Evolutionary conservation across 2,797 vertebrate genomes (phyloP), one percentile per base, ranked within the genome.

Genomic region (Smutsia temminckii): DNA sequence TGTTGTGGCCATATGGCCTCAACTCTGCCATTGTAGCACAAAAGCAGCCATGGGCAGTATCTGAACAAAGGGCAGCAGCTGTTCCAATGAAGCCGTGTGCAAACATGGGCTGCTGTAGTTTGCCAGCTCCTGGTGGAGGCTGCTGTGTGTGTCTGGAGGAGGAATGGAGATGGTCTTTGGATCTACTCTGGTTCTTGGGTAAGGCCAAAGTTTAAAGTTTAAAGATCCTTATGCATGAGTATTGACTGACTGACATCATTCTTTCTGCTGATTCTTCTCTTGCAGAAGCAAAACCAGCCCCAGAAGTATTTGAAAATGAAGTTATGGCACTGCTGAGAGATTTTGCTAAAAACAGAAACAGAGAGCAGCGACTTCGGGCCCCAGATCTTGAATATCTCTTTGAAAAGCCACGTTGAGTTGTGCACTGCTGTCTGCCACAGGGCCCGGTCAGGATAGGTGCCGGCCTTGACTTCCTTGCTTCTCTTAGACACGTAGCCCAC

Each of bases 241-340:
- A 32, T 0, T 64, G 69, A 18, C 34, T 34, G 29, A n/a, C 63
- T 49, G 69, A 61, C 34, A 7, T 85, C 29, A 93, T 88, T 81
- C 37, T 89, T 64, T 34, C 92, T 89, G 53, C n/a, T 29, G 23
- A 8, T 80, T 74, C 72, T 94, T 88, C 84, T 98, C 91, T 96
- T 59, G 3, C 98, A 99, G 99, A 99, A 95, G 98, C 99, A 1
- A 98, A 99, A 91, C 99, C 99, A 0, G 98, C 99, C 0, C 99
- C 99, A 0, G 98, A 98, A 0, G 97, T 99, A 51, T 99, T 99
- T 42, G 98, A 99, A 95, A 99, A 99, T 0, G 99, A 99, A 17
- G 98, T 99, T 95, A 99, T 99, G 99, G 98, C 98, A 23, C 95
- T 99, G 98, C 98, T 99, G 89, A 99, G 99, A 96, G 99, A 99